Evolutionary conservation across 2,888 invertebrate genomes (phyloP), one percentile per base, ranked within the genome.

Genomic region (Amblyteles armatorius): DNA sequence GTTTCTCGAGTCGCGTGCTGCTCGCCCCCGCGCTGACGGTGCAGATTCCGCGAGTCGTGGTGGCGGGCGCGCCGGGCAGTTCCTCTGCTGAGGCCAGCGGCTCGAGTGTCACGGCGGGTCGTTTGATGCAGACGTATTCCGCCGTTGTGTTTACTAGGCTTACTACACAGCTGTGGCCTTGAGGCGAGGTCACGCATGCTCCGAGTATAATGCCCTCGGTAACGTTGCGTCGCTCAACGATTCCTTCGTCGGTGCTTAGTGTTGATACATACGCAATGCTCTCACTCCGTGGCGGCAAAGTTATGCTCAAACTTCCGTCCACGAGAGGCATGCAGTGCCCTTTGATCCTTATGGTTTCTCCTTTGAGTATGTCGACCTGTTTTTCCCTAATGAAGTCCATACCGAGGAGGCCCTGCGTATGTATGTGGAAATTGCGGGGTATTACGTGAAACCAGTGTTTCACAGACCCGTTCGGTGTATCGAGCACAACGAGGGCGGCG

Each of bases 361-460:
- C 69, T 33, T 36, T 16, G 16, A 78, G 48, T 11, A 78, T 69
- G 16, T 69, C 52, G 11, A 68, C 69, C 4, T 33, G n/a, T 19
- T 78, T 57, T 22, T 48, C 19, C 5, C n/a, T 44, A 5, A 78
- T 69, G 9, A 69, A 60, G 6, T 69, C 78, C 60, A 69, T 69
- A 4, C 60, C 69, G 0, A 78, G 57, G 16, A 78, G 19, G 3
- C 60, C 78, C 1, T 78, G n/a, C 0, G 48, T 44, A 1, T 7
- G 33, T 5, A 78, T 19, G 0, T 22, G 33, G 9, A 69, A 33
- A n/a, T 33, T n/a, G 2, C 60, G 26, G 0, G 40, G 40, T 2
- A 78, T n/a, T 0, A 63, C 69, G 13, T 60, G 26, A 1, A 78
- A 78, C 6, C 6, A 4, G 7, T 78, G 44, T 1, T 6, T n/a